phyloP scores from a whole-genome alignment of 2,797 vertebrate species.

The Eurystomus glaucurus region DNA sequence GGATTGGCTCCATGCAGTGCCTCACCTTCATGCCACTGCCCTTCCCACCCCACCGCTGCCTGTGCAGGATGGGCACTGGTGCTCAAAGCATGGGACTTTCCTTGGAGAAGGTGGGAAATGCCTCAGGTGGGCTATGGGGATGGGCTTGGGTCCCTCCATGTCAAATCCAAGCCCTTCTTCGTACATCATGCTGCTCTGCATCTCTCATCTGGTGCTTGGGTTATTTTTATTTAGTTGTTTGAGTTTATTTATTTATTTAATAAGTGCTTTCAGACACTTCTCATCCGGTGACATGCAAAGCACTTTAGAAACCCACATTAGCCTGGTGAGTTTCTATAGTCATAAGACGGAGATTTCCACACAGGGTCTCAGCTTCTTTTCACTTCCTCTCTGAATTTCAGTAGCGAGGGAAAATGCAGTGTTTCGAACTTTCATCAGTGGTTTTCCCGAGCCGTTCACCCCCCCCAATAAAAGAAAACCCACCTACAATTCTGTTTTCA shows the following conservation, averaged over 20 bases:
- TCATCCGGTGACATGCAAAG: background rate
- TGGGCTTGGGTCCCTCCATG: accelerated
- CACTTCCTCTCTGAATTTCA: background rate
- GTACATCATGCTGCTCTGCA: accelerated
- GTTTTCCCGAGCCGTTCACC: background rate
- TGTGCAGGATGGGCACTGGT: accelerated
- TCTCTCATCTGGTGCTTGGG: accelerated
- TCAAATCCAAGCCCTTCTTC: background rate
- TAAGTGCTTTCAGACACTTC: background rate
- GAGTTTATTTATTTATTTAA: background rate
- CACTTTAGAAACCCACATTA: background rate
- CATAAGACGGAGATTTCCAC: background rate
- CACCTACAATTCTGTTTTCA: background rate
- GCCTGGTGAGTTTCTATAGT: background rate
- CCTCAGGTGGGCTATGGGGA: accelerated
- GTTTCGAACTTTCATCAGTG: background rate
- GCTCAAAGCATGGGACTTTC: background rate
- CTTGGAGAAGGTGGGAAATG: background rate
- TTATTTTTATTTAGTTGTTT: background rate
- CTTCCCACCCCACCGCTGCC: background rate
- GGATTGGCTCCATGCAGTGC: accelerated
- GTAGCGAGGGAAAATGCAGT: background rate
- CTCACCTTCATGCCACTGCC: background rate
- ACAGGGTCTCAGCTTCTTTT: background rate
- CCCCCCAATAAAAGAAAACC: background rate